Evolutionary conservation across 2,888 invertebrate genomes (phyloP).

Genomic region (Ctena decussata): DNA sequence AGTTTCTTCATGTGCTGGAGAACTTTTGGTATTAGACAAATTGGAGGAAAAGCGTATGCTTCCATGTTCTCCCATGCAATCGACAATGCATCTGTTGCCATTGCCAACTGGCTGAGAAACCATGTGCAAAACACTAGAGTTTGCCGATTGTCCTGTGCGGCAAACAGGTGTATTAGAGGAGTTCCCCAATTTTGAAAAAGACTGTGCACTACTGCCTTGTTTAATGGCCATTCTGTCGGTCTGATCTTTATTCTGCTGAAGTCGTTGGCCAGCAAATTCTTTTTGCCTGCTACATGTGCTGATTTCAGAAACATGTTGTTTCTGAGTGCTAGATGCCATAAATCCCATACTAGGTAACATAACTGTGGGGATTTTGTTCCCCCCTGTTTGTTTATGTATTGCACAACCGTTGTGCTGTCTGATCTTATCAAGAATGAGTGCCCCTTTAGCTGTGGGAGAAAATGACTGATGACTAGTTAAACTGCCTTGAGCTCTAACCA

Average conservation of each 20-base stretch:
- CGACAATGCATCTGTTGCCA: conserved; percentile 53
- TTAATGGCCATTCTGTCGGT: conserved; percentile 41
- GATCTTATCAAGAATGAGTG: conserved; percentile 24
- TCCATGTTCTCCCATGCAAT: conserved; percentile 48
- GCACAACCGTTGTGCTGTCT: conserved; percentile 53
- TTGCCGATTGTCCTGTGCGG: conserved; percentile 30
- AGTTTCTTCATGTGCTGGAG: conserved; percentile 42
- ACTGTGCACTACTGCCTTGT: conserved; percentile 12
- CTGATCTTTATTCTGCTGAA: conserved; percentile 14
- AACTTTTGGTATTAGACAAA: no score
- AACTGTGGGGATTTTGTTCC: conserved; percentile 45
- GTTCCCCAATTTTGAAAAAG: neutral
- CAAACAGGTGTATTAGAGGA: conserved; percentile 48
- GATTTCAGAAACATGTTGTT: conserved; percentile 9
- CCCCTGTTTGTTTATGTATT: conserved; percentile 54
- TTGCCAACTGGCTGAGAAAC: conserved; percentile 33
- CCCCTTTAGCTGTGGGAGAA: conserved; percentile 10
- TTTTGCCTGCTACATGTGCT: conserved; percentile 28
- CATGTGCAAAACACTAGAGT: conserved; percentile 41
- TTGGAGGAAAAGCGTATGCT: conserved; percentile 59
- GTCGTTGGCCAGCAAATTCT: conserved; percentile 31
- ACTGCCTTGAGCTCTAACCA: conserved; percentile 38
- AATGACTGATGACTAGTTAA: conserved; percentile 13
- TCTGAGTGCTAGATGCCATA: conserved; percentile 14
- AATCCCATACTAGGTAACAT: conserved; percentile 3